These are phyloP conservation scores for Bothrops jararaca DNA, from an alignment of 2,113 vertebrate species.

Conservation along the genomic window DNA sequence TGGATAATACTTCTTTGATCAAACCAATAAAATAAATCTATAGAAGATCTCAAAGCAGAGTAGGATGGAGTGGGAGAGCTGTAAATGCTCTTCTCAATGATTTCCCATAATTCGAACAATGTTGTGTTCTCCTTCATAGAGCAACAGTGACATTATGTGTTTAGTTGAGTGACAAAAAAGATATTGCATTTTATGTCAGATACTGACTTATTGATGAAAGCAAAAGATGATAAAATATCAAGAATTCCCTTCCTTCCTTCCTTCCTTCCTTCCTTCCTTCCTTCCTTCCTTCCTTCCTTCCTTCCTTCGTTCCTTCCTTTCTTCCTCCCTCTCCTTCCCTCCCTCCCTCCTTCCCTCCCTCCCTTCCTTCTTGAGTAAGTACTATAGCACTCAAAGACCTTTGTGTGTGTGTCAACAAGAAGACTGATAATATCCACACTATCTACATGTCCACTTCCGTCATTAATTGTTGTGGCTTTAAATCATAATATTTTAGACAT, in stretches of 20 bases:
- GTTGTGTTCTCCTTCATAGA: slow-evolving; percentile 5
- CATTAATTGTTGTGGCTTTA: not conserved
- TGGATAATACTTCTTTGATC: slow-evolving; percentile 22
- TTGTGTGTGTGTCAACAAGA: not conserved
- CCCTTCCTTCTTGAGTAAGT: not conserved
- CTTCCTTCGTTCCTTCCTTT: too few relatives aligned
- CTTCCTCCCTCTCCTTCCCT: too few relatives aligned
- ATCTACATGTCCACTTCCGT: not conserved
- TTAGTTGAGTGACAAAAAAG: not conserved
- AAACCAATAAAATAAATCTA: not conserved
- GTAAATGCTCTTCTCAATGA: not conserved
- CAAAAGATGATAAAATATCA: not conserved
- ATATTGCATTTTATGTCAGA: not conserved
- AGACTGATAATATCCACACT: not conserved
- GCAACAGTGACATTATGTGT: not conserved
- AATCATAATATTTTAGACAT: not conserved
- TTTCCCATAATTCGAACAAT: not conserved
- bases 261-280: not conserved
- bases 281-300: too few relatives aligned
- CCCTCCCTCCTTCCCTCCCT: too few relatives aligned
- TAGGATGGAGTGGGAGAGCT: not conserved
- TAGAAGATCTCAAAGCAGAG: not conserved
- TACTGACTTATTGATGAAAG: not conserved
- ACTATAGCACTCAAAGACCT: not conserved
- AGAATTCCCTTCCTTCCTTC: not conserved